phyloP scores from a whole-genome alignment of 64 coral and sea anemone species.

The Montipora sp. region DNA sequence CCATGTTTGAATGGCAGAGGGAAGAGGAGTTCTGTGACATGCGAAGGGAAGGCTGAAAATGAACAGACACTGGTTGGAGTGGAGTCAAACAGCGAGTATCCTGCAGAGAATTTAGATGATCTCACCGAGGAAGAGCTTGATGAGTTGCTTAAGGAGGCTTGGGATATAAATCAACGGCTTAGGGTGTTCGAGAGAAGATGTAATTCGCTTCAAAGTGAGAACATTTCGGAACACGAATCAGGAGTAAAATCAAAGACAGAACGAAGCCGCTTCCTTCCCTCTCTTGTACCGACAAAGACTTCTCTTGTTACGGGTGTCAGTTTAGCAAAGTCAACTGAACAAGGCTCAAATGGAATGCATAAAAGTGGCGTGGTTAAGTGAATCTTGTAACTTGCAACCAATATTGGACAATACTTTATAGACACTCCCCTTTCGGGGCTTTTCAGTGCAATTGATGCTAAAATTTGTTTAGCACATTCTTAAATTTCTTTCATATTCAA shows the following conservation, averaged over 20 bases:
- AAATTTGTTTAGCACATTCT: too few species aligned
- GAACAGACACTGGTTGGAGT: neutral
- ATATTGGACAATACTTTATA: neutral
- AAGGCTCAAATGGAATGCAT: neutral
- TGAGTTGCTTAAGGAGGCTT: conserved; percentile 53
- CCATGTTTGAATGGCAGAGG: neutral
- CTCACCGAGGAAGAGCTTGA: conserved; percentile 64
- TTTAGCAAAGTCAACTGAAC: neutral
- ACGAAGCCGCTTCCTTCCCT: neutral
- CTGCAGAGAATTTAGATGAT: conserved; percentile 50
- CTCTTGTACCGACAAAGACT: conserved; percentile 11
- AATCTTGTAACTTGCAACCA: neutral
- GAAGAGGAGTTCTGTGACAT: neutral
- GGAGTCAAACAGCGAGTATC: neutral
- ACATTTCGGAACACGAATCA: neutral
- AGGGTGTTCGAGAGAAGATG: conserved; percentile 8
- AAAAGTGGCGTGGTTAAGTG: neutral
- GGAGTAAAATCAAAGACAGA: neutral
- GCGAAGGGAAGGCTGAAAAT: neutral
- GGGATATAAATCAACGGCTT: conserved; percentile 59
- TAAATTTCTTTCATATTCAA: too few species aligned
- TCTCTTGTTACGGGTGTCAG: neutral
- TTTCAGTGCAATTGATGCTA: too few species aligned
- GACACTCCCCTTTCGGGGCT: too few species aligned
- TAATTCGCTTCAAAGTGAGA: neutral